A percentile compares a stretch with the other conserved stretches of the same genome.
These are phyloP conservation scores for Catonia carolina DNA, from an alignment of 2,888 invertebrate species.

Conservation along the genomic window DNA sequence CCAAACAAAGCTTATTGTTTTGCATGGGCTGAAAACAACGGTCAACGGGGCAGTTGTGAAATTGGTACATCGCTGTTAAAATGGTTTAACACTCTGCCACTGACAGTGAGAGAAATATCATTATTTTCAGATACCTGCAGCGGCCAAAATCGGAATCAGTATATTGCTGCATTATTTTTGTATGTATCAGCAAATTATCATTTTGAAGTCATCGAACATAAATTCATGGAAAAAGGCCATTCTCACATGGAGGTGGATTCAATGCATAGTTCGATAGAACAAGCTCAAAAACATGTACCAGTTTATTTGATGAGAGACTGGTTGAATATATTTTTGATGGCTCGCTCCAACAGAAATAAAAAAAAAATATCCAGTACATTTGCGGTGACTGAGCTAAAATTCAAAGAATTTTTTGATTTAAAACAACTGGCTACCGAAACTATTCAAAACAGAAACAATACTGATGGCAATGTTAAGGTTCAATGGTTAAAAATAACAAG, in stretches of 20 bases:
- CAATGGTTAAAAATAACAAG: background rate
- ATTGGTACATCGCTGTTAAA: slow-evolving; percentile 35
- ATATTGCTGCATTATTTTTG: slow-evolving; percentile 1
- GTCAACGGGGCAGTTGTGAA: slow-evolving; percentile 34
- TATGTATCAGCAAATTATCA: background rate
- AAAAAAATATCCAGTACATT: too few relatives aligned
- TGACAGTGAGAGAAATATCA: slow-evolving; percentile 5
- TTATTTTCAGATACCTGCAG: slow-evolving; percentile 10
- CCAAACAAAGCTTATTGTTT: slow-evolving; percentile 36
- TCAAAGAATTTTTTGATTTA: too few relatives aligned
- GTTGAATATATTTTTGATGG: slow-evolving; percentile 30
- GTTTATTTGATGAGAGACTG: slow-evolving; percentile 31
- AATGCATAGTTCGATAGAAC: slow-evolving; percentile 35
- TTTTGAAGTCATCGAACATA: slow-evolving; percentile 4
- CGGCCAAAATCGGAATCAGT: slow-evolving; percentile 12
- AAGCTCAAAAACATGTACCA: slow-evolving; percentile 28
- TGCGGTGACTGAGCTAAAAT: too few relatives aligned
- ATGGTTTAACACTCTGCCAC: slow-evolving; percentile 18
- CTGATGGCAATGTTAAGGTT: background rate
- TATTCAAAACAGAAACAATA: background rate
- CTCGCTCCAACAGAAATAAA: slow-evolving; percentile 26
- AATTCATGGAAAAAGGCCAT: slow-evolving; percentile 33
- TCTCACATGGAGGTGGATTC: slow-evolving; percentile 33
- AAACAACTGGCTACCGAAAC: too few relatives aligned
- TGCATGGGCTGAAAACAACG: slow-evolving; percentile 36